Percentiles rank a stretch among this genome's conserved stretches.
phyloP scores from a whole-genome alignment of 2,797 vertebrate species.

The Lophotriccus pileatus region DNA sequence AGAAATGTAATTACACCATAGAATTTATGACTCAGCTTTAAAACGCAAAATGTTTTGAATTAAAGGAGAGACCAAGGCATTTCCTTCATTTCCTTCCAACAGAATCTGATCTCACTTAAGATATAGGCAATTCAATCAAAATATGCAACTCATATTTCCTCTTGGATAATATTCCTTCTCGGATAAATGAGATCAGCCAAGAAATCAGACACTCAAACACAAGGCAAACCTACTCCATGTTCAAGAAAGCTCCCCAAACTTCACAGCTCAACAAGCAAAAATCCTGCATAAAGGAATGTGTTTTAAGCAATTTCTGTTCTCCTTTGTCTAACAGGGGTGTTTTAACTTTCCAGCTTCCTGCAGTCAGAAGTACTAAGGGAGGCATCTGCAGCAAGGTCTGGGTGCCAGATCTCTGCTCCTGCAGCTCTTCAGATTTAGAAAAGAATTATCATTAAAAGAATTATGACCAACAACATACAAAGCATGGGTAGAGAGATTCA shows the following conservation, averaged over 20 bases:
- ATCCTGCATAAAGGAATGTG: not conserved
- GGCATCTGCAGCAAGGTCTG: not conserved
- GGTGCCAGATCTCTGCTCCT: not conserved
- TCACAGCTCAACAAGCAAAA: not conserved
- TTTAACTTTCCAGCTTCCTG: not conserved
- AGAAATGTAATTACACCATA: constrained; percentile 43
- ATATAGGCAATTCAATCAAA: constrained; percentile 23
- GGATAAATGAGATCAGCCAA: not conserved
- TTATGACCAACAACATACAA: not conserved
- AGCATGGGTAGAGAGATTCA: not conserved
- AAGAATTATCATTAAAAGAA: not conserved
- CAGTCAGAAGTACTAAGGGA: not conserved
- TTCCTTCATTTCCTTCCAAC: constrained; percentile 35
- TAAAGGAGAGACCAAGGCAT: constrained; percentile 29
- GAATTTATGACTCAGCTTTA: constrained; percentile 61
- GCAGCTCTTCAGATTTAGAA: not conserved
- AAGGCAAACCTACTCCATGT: not conserved
- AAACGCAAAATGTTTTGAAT: constrained; percentile 35
- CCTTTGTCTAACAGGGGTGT: not conserved
- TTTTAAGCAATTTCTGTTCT: not conserved
- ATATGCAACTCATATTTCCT: not conserved
- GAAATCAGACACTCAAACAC: not conserved
- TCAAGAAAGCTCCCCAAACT: not conserved
- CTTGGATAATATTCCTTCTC: not conserved
- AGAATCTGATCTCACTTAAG: constrained; percentile 31